Evolutionary conservation across 1,140 invertebrate genomes (phyloP).

Genomic region (Teleogryllus occipitalis): DNA sequence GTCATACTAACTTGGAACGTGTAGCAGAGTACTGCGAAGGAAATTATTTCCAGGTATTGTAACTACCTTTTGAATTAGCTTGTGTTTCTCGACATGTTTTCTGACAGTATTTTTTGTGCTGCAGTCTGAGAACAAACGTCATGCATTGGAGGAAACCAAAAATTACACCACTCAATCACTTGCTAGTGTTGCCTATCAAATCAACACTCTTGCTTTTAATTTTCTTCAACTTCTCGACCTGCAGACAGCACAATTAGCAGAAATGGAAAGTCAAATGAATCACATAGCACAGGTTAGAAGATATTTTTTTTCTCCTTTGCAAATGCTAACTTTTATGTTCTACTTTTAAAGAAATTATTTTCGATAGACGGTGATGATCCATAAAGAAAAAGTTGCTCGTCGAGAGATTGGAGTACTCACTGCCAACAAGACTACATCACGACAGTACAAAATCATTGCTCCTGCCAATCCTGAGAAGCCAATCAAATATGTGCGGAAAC

Average conservation of each 20-base stretch:
- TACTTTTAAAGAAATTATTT: background rate
- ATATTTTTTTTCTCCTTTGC: background rate
- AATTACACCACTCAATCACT: constrained; percentile 97
- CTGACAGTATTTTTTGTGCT: constrained; percentile 20
- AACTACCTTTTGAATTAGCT: background rate
- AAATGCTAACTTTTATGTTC: background rate
- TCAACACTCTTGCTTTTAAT: constrained; percentile 95
- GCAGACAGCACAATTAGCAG: constrained; percentile 82
- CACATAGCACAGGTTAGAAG: constrained; percentile 72
- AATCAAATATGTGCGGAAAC: constrained; percentile 93
- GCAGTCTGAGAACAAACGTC: constrained; percentile 80
- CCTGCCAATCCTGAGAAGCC: constrained; percentile 95
- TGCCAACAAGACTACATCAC: constrained; percentile 85
- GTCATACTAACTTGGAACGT: constrained; percentile 88
- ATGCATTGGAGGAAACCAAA: constrained; percentile 94
- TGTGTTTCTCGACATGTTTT: background rate
- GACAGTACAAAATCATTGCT: constrained; percentile 94
- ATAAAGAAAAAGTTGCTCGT: constrained; percentile 96
- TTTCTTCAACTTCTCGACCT: constrained; percentile 91
- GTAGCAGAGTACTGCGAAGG: constrained; percentile 97
- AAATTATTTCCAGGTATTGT: constrained; percentile 80
- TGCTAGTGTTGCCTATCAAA: constrained; percentile 97
- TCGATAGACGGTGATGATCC: constrained; percentile 83
- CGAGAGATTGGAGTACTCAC: constrained; percentile 93
- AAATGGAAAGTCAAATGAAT: constrained; percentile 95